Percentiles rank a stretch among this genome's conserved stretches.
These are phyloP conservation scores for Fulica atra DNA, from an alignment of 2,113 vertebrate species.

Conservation along the genomic window DNA sequence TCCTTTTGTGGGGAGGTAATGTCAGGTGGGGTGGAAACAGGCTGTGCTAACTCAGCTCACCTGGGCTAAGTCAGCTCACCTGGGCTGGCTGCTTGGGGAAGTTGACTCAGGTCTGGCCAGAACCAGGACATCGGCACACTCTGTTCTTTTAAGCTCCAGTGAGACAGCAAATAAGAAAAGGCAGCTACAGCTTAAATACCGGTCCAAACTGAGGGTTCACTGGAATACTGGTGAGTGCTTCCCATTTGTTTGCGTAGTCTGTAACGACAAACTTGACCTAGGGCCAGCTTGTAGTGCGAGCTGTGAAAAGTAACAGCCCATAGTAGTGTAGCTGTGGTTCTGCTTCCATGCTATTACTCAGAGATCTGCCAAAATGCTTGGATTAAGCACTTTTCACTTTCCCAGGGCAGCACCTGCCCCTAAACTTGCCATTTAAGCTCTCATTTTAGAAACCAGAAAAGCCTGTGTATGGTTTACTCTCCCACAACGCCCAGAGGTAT, in stretches of 20 bases:
- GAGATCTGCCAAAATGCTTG: background rate
- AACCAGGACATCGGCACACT: background rate
- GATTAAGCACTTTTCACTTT: background rate
- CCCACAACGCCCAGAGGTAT: background rate
- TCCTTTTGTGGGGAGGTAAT: too few relatives aligned
- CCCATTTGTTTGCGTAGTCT: background rate
- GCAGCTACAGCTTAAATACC: background rate
- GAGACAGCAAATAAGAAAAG: background rate
- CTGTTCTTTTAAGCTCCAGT: background rate
- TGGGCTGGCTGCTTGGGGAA: too few relatives aligned
- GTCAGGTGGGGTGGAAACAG: too few relatives aligned
- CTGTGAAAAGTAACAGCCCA: background rate
- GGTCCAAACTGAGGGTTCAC: background rate
- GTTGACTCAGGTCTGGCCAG: too few relatives aligned
- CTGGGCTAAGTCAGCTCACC: too few relatives aligned
- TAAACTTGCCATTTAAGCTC: background rate
- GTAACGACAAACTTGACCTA: background rate
- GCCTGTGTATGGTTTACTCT: background rate
- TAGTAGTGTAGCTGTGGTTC: background rate
- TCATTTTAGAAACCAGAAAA: background rate
- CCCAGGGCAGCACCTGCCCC: background rate
- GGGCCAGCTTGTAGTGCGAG: accelerated
- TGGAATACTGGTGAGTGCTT: background rate
- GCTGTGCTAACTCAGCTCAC: too few relatives aligned
- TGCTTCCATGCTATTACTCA: background rate